Base-by-base conservation (phyloP, 1,140 invertebrate genomes). In the Drosophila pseudoobscura region DNA sequence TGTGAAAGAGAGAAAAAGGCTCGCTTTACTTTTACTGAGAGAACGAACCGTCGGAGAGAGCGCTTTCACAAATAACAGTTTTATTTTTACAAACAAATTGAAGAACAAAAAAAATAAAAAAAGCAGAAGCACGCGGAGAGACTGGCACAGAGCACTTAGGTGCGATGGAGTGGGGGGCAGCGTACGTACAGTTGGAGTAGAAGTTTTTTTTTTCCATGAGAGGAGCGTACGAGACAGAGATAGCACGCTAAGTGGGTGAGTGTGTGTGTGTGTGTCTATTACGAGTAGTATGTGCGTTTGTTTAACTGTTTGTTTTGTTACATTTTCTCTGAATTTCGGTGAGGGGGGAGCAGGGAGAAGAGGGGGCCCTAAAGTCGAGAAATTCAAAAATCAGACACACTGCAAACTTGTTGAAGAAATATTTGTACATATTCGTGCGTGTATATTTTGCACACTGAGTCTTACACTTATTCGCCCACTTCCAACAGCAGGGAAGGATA, bases 321-420 rank as follows among this genome's bases (percentile, higher is more conserved):
- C 71, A 73, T 88, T 88, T 66, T 60, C 29, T 5, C 41, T 26
- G 49, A 39, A 58, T 65, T 66, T 50, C 45, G 44, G 15, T 8
- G 22, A 39, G 41, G 45, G 41, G 26, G 6, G 39, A 43, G 35
- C 17, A 43, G 17, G 15, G 41, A 41, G 13, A 8, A 57, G 53
- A 26, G 47, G 20, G 55, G 31, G 9, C 31, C 31, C 29, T 29
- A 60, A 87, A 87, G 82, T 82, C 83, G 61, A 72, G 49, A 88
- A 76, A 88, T 76, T 76, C 75, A 83, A 83, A 87, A 87, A 88
- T 87, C 82, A 88, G 75, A 74, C 60, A 49, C 60, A 49, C 60
- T 76, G 65, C 66, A 87, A 87, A 87, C 83, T 87, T 87, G 83
- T 87, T 87, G 83, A 87, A 76, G 75, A 70, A 83, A 83, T 83